phyloP scores from a whole-genome alignment of 2,113 vertebrate genomes.

The Corythornis vintsioides region DNA sequence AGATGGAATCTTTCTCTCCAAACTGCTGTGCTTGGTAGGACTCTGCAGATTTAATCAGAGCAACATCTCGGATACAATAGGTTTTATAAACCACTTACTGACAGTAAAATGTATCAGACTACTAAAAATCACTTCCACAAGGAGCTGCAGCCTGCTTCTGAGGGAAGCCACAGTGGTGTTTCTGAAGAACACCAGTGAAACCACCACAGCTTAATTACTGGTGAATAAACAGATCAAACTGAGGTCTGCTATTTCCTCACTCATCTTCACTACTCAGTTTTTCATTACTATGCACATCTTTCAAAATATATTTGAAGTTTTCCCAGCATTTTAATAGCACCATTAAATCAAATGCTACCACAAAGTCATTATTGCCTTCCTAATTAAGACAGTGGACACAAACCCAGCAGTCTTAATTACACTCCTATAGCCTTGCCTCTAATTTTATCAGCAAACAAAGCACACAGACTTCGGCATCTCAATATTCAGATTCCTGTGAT shows the following conservation, averaged over 20 bases:
- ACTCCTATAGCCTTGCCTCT: background rate
- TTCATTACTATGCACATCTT: background rate
- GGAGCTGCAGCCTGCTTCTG: too few species aligned
- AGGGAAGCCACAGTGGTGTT: too few species aligned
- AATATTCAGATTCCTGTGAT: background rate
- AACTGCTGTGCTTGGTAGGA: background rate
- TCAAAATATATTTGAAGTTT: background rate
- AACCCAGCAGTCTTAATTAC: background rate
- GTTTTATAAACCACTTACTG: background rate
- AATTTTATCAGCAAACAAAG: background rate
- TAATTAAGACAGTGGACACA: background rate
- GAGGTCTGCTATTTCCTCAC: background rate
- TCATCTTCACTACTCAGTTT: too few species aligned
- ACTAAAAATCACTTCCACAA: background rate
- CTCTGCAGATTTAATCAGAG: background rate
- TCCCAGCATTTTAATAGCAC: background rate
- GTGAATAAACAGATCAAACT: background rate
- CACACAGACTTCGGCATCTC: background rate
- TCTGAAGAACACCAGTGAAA: background rate
- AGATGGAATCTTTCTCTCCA: background rate
- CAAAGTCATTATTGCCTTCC: background rate
- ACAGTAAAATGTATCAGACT: background rate
- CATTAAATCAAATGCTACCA: background rate
- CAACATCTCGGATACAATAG: background rate
- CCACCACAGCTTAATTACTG: background rate